These are phyloP conservation scores for Siniperca chuatsi DNA, from an alignment of 2,113 vertebrate genomes.

Conservation along the genomic window DNA sequence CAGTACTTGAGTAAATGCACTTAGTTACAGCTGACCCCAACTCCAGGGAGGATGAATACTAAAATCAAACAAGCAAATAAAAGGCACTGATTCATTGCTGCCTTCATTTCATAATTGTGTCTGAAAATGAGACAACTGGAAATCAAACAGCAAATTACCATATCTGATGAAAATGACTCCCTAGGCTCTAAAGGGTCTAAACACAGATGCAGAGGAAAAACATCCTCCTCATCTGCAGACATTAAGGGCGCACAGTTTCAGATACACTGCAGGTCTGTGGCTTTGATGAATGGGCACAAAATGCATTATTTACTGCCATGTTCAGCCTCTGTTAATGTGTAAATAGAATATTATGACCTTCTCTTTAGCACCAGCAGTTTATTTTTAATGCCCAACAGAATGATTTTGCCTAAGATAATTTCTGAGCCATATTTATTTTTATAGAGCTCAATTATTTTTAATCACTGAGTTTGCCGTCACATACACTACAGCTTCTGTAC, in stretches of 20 bases:
- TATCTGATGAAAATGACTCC: constrained; percentile 45
- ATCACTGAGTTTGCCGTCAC: not conserved
- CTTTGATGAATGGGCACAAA: not conserved
- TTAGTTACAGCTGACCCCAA: not conserved
- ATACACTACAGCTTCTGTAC: not conserved
- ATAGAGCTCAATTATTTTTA: not conserved
- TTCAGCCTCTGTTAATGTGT: not conserved
- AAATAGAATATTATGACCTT: not conserved
- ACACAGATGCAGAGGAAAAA: not conserved
- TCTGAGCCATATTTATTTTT: not conserved
- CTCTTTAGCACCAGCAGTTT: not conserved
- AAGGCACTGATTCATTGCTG: not conserved
- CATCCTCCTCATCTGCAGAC: constrained; percentile 3
- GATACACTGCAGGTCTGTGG: not conserved
- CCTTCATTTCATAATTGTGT: constrained; percentile 10
- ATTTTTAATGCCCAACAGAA: not conserved
- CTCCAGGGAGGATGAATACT: not conserved
- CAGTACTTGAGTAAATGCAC: not conserved
- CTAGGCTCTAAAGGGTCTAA: not conserved
- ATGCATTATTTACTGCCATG: not conserved
- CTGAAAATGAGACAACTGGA: constrained; percentile 19
- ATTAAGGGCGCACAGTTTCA: not conserved
- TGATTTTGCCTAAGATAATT: not conserved
- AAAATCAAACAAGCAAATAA: constrained; percentile 2
- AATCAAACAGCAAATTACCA: constrained; percentile 33